Conservation (phyloP, 2,797 vertebrate species). For the Rallus crepitans region DNA sequence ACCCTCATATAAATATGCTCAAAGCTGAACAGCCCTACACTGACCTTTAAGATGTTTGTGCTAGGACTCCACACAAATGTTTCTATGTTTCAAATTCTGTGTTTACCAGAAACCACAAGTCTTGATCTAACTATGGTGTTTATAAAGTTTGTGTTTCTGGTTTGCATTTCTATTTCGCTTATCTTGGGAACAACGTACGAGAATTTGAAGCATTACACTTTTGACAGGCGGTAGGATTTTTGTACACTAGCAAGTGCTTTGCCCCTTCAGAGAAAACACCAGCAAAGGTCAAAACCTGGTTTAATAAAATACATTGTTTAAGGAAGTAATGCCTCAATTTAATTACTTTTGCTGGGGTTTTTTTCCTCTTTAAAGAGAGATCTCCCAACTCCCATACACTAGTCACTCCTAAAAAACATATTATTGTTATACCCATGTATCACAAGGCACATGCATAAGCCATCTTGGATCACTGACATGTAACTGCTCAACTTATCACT, state of each 20-base stretch:
- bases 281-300: background rate
- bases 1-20: background rate
- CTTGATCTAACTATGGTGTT: background rate
- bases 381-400: background rate
- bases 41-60: background rate
- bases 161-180: background rate
- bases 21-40: background rate
- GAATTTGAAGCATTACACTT: background rate
- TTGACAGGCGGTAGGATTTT: background rate
- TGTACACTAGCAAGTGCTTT: background rate
- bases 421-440: background rate
- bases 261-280: background rate
- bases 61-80: background rate
- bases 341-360: background rate
- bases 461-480: fast-evolving
- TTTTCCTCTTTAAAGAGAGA: background rate
- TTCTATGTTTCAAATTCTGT: background rate
- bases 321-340: background rate
- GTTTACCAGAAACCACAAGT: background rate
- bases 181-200: background rate
- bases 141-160: background rate
- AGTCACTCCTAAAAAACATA: background rate
- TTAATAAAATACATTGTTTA: background rate
- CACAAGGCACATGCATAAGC: background rate
- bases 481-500: background rate